phyloP scores from a whole-genome alignment of 2,113 vertebrate genomes.

The Caretta caretta region DNA sequence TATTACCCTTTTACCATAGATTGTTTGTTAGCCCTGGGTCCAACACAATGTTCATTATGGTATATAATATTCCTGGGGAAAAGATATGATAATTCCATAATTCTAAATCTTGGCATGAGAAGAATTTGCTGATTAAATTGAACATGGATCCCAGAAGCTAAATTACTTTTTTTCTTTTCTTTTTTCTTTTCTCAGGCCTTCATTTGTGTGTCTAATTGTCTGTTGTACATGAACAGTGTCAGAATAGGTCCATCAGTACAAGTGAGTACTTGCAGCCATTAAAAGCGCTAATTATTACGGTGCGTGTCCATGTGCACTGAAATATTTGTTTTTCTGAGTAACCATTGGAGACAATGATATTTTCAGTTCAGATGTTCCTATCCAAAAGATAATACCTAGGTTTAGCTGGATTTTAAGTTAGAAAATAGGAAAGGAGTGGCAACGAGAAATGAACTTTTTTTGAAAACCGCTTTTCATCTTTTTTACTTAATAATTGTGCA shows the following conservation, averaged over 20 bases:
- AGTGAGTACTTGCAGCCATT: constrained; percentile 53
- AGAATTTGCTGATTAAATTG: neutral
- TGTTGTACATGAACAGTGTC: neutral
- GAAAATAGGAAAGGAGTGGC: constrained; percentile 62
- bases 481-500: constrained; percentile 33
- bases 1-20: neutral
- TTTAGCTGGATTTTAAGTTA: constrained; percentile 26
- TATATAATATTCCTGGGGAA: neutral
- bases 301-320: neutral
- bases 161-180: neutral
- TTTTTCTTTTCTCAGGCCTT: neutral
- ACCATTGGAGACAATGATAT: constrained; percentile 21
- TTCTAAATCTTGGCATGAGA: neutral
- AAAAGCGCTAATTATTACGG: constrained; percentile 49
- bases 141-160: neutral
- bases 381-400: constrained; percentile 46
- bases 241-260: constrained; percentile 37
- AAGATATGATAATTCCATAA: neutral
- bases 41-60: neutral
- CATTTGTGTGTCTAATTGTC: neutral
- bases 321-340: constrained; percentile 26
- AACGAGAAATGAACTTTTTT: constrained; percentile 28
- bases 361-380: constrained; percentile 54
- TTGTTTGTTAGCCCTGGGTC: neutral
- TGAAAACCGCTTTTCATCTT: constrained; percentile 31